Evolutionary conservation across 2,888 invertebrate species (phyloP).

Genomic region (Poecilus cupreus): DNA sequence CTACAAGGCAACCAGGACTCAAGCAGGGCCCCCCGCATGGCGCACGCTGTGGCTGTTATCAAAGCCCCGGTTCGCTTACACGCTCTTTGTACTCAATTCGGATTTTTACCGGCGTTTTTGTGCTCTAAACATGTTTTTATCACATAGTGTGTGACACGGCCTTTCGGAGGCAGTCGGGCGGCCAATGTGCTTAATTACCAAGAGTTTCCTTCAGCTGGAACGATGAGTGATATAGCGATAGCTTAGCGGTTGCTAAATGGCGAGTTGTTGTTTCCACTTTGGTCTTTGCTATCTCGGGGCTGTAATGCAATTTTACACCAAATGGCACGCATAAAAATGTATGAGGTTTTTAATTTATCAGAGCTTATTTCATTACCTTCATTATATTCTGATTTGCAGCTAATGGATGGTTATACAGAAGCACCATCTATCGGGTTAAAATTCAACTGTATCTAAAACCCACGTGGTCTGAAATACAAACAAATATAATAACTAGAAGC

Average conservation of each 20-base stretch:
- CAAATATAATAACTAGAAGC: too few species aligned
- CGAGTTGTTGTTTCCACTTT: too few species aligned
- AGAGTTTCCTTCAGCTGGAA: constrained; percentile 33
- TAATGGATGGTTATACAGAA: too few species aligned
- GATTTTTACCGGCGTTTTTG: constrained; percentile 33
- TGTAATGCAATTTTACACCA: too few species aligned
- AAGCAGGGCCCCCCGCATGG: neutral
- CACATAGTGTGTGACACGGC: constrained; percentile 17
- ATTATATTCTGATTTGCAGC: too few species aligned
- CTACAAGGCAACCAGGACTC: constrained; percentile 59
- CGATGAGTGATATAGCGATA: neutral
- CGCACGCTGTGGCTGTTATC: constrained; percentile 15
- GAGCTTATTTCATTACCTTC: too few species aligned
- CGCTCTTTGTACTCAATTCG: constrained; percentile 12
- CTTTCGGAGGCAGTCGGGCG: neutral
- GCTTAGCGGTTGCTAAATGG: neutral
- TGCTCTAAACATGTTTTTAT: constrained; percentile 6
- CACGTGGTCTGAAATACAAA: too few species aligned
- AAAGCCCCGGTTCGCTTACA: constrained; percentile 12
- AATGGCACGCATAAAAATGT: too few species aligned
- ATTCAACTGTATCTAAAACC: too few species aligned
- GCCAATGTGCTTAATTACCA: constrained; percentile 22
- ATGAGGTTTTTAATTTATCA: too few species aligned
- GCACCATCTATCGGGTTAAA: too few species aligned
- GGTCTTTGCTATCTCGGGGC: neutral